phyloP scores from a whole-genome alignment of 2,888 invertebrate genomes.

The Eudemis profundana region DNA sequence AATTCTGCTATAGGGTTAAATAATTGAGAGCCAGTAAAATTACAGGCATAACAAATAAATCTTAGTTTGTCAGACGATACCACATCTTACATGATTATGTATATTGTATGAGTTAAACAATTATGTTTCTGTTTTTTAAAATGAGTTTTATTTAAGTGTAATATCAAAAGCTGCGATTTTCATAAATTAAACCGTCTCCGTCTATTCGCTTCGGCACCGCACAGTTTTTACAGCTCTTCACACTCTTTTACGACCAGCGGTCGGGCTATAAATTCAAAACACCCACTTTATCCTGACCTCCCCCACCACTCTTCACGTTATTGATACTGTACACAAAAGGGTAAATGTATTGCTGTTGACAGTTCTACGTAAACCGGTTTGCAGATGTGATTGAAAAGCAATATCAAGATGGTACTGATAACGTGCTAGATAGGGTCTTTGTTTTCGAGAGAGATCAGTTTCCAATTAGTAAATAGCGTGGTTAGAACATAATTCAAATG shows the following conservation, averaged over 20 bases:
- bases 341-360: conserved; percentile 1
- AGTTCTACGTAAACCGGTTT: conserved; percentile 21
- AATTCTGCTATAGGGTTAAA: too few relatives aligned
- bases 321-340: background rate
- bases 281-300: conserved; percentile 17
- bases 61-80: too few relatives aligned
- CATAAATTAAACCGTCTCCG: background rate
- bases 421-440: conserved; percentile 33
- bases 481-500: background rate
- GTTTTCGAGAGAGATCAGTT: conserved; percentile 27
- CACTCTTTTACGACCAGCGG: conserved; percentile 42
- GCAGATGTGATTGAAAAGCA: conserved; percentile 42
- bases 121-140: too few relatives aligned
- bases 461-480: conserved; percentile 38
- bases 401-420: conserved; percentile 43
- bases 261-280: conserved; percentile 42
- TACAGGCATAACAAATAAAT: too few relatives aligned
- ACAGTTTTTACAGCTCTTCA: conserved; percentile 44
- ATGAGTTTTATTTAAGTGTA: too few relatives aligned
- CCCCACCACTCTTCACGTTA: background rate
- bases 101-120: too few relatives aligned
- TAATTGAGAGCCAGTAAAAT: too few relatives aligned
- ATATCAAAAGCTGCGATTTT: conserved; percentile 4
- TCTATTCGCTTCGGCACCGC: conserved; percentile 21
- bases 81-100: too few relatives aligned